Conservation (phyloP, 23 tunicate genomes). For the Pegea sp. region DNA sequence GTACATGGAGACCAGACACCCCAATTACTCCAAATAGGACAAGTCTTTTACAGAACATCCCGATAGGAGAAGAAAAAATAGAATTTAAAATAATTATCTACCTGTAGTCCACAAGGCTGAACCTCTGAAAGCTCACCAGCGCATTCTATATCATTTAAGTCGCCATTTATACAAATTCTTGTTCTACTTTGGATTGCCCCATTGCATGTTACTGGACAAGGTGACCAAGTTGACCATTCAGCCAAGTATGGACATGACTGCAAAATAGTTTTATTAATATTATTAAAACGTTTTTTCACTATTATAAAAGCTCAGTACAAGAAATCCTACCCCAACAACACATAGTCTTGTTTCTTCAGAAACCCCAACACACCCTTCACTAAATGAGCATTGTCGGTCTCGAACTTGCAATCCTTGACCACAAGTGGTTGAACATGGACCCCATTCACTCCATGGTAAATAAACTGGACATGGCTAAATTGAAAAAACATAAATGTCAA, state of each 20-base stretch:
- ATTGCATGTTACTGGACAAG: conserved; percentile 64
- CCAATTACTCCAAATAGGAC: conserved; percentile 33
- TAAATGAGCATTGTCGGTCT: conserved; percentile 1
- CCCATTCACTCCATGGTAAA: neutral
- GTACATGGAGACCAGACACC: conserved; percentile 3
- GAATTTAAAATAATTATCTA: no score
- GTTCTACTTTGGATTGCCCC: conserved; percentile 24
- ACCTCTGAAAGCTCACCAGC: neutral
- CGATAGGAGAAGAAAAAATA: no score
- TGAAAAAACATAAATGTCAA: neutral
- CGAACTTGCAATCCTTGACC: neutral
- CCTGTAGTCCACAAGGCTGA: neutral
- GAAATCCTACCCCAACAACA: neutral
- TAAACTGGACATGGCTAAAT: neutral
- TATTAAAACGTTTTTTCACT: neutral
- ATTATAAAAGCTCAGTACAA: neutral
- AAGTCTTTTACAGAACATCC: no score
- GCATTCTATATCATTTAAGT: neutral
- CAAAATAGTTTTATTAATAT: neutral
- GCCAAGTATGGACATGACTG: conserved; percentile 73
- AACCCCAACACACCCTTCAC: neutral
- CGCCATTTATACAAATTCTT: conserved; percentile 27
- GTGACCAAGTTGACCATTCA: conserved; percentile 51
- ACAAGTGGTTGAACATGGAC: neutral
- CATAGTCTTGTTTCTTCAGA: neutral